Evolutionary conservation across 2,113 vertebrate genomes (phyloP).

Genomic region (Accipiter virgatus): DNA sequence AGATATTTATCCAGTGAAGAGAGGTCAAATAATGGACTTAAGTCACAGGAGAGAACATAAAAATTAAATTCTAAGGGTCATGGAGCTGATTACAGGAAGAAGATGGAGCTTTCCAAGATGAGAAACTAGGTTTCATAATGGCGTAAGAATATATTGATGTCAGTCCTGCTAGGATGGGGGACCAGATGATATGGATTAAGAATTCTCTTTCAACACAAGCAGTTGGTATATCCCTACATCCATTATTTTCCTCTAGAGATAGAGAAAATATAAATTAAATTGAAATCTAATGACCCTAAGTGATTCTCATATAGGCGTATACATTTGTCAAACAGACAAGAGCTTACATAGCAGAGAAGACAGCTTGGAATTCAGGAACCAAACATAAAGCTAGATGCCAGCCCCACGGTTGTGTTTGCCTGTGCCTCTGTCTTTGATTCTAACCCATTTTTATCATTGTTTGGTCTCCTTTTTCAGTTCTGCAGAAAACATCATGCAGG

Average conservation of each 20-base stretch:
- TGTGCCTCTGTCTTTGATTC: background rate
- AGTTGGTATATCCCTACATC: background rate
- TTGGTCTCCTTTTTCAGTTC: background rate
- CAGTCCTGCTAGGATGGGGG: background rate
- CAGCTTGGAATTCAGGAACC: background rate
- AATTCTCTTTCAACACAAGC: background rate
- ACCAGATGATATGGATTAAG: background rate
- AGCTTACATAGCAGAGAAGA: background rate
- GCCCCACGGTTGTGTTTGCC: background rate
- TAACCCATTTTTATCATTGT: background rate
- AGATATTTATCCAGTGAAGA: background rate
- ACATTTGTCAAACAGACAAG: background rate
- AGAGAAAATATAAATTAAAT: background rate
- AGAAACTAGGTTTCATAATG: background rate
- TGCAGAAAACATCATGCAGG: background rate
- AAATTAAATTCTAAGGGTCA: background rate
- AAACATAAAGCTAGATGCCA: background rate
- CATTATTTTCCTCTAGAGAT: background rate
- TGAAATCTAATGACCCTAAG: background rate
- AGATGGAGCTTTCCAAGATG: background rate
- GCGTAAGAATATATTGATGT: background rate
- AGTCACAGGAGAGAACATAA: background rate
- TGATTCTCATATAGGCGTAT: background rate
- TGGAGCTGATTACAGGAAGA: background rate
- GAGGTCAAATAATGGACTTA: background rate